Evolutionary conservation across 1,140 invertebrate genomes (phyloP), one percentile per base, ranked within the genome.

Genomic region (Lordiphosa stackelbergi): DNA sequence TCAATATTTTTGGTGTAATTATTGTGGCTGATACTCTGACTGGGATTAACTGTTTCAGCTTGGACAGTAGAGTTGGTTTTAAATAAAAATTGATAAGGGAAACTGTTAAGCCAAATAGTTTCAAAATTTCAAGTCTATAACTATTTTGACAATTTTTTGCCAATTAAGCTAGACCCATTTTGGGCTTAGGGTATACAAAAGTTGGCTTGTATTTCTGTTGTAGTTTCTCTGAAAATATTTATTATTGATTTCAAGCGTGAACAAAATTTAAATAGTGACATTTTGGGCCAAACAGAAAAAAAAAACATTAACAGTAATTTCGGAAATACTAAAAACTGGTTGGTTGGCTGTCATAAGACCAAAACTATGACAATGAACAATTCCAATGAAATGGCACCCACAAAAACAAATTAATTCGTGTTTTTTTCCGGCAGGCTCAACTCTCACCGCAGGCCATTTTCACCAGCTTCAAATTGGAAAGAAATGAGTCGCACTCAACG

Each of bases 381-480:
- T 62, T 73, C 56, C 71, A 58, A 58, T 69, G 48, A 69, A 77
- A 64, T 37, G 41, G 47, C 73, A 57, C 62, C 72, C 66, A 70
- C 62, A 71, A 16, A 24, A 16, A 24, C 5, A 24, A 5, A 24
- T 1, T 24, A 24, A 24, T 24, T 24, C 5, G 22, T 24, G 1
- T 24, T 24, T 24, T 24, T 19, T 28, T 35, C 77, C 9, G 70
- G 28, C 57, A 89, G 92, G 90, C 84, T 68, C 90, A 91, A 59
- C 91, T 92, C 52, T 93, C 93, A 28, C 95, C 95, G 5, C 95
- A 97, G 88, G 96, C 95, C 5, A 96, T 97, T 66, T 97, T 97
- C 85, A 96, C 95, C 19, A 96, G 95, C 69, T 97, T 97, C 85
- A 97, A 97, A 86, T 89, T 97, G 53, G 95, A 95, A 12, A 96